Conservation (phyloP, 1,140 invertebrate genomes). For the Drosophila azteca region DNA sequence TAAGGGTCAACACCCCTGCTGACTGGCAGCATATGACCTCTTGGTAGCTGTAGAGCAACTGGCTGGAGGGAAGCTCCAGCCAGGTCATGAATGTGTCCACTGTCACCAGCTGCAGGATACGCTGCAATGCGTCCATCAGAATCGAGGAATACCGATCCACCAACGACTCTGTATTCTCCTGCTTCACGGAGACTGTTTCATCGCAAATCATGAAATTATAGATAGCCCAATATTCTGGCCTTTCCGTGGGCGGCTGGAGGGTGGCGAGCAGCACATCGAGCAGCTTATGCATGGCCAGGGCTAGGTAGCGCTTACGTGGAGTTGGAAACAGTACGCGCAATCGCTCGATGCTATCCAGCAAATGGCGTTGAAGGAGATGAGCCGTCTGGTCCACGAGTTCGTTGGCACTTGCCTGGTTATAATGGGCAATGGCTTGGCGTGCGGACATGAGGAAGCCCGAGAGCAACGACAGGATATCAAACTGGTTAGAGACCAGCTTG, state of each 20-base stretch:
- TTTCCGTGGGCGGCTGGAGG: neutral
- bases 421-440: constrained; percentile 4
- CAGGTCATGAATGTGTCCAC: constrained; percentile 67
- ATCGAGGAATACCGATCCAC: constrained; percentile 12
- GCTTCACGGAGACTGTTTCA: neutral
- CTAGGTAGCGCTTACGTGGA: constrained; percentile 34
- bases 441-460: constrained; percentile 14
- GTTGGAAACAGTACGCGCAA: constrained; percentile 4
- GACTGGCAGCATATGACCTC: constrained; percentile 31
- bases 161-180: neutral
- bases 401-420: neutral
- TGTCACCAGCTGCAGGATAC: constrained; percentile 52
- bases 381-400: neutral
- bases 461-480: constrained; percentile 12
- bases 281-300: constrained; percentile 28
- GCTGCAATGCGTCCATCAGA: constrained; percentile 61
- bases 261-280: constrained; percentile 6
- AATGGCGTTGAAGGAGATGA: constrained; percentile 39
- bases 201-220: constrained; percentile 15
- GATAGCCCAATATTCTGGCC: constrained; percentile 3
- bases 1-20: constrained; percentile 3
- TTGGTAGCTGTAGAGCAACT: constrained; percentile 48
- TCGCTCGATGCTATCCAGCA: constrained; percentile 25
- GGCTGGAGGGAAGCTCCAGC: constrained; percentile 52
- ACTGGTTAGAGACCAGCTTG: neutral